Evolutionary conservation across 2,888 invertebrate genomes (phyloP).

Genomic region (Lathronympha strigana): DNA sequence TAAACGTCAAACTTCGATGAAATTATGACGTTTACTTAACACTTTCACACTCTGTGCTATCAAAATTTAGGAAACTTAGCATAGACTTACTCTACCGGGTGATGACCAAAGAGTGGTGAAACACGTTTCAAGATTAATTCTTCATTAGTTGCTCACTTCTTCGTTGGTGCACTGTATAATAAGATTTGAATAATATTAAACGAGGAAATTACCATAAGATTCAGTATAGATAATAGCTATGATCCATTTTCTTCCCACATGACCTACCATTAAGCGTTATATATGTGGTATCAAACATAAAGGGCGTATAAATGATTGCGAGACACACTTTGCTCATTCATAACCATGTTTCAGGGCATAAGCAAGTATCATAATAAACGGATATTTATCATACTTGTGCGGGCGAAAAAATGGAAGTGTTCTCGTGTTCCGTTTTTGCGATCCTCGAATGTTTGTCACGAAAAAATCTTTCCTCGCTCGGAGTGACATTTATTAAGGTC

Average conservation of each 20-base stretch:
- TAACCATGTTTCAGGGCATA: constrained; percentile 48
- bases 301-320: constrained; percentile 53
- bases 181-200: constrained; percentile 1
- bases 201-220: constrained; percentile 33
- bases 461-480: constrained; percentile 33
- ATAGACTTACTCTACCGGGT: too few relatives aligned
- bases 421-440: constrained; percentile 48
- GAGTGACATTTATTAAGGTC: constrained; percentile 37
- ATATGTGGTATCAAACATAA: constrained; percentile 45
- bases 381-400: constrained; percentile 57
- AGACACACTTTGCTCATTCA: constrained; percentile 53
- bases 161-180: too few relatives aligned
- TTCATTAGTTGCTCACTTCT: too few relatives aligned
- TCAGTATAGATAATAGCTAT: constrained; percentile 36
- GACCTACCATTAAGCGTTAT: constrained; percentile 38
- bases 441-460: constrained; percentile 45
- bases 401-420: constrained; percentile 51
- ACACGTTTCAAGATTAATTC: too few relatives aligned
- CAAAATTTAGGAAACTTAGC: too few relatives aligned
- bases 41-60: too few relatives aligned
- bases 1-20: too few relatives aligned
- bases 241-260: constrained; percentile 36
- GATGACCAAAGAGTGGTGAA: too few relatives aligned
- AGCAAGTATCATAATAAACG: constrained; percentile 53
- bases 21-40: too few relatives aligned